Evolutionary conservation across 64 coral and sea anemone species (phyloP), one percentile per base, ranked within the genome.

Genomic region (Acropora tenuis): DNA sequence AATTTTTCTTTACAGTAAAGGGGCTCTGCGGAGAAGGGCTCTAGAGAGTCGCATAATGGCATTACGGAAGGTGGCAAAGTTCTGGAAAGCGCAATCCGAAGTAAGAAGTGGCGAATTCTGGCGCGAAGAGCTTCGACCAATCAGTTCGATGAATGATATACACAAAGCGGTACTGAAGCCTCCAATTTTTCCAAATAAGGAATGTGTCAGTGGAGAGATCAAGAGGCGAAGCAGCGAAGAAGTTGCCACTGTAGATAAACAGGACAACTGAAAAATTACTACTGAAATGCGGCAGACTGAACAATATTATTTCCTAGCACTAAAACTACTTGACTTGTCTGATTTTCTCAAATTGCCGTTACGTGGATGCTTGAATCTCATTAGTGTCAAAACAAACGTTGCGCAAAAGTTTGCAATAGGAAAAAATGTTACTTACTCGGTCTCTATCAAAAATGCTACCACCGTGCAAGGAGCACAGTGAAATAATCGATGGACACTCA

Each of bases 91-190:
- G 6, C 41, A 69, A 12, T 7, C 47, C 6, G 2, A 81, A 41
- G 3, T 5, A 18, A 19, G 46, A 63, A 63, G 60, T 12, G 8
- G 60, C 13, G 60, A 84, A 84, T 20, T 11, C 10, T 84, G 82
- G 82, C 61, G 65, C 18, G 81, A 84, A 48, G 69, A 84, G 10
- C 81, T 84, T 5, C 81, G 81, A 43, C 81, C 4, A 48, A 7
- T 47, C 8, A 60, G n/a, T 17, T 84, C 82, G 49, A 43, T n/a
- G 82, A 84, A 19, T 50, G 82, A 84, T 44, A 30, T 72, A 4
- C 65, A 50, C 44, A 84, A 84, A 15, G 82, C 82, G 8, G 82
- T 71, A 18, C 63, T 8, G 1, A 43, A 84, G 18, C 82, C 63
- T 43, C 63, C 82, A 6, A 44, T 84, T 44, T 84, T 18, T 20